Evolutionary conservation across 2,797 vertebrate species (phyloP).

Genomic region (Falco naumanni): DNA sequence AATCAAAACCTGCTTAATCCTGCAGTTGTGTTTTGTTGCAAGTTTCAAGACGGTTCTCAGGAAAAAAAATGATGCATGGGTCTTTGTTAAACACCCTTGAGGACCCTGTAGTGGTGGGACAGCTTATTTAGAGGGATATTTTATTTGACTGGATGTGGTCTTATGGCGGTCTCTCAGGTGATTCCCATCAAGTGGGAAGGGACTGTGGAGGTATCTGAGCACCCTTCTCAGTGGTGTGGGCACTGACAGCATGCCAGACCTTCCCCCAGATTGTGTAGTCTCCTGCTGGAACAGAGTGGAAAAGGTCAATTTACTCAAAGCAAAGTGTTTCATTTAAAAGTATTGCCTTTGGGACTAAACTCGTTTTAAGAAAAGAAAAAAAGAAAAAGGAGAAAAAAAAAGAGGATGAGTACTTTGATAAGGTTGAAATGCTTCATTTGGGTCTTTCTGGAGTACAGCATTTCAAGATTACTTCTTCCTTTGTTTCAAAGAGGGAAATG

Average conservation of each 20-base stretch:
- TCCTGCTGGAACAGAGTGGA: not conserved
- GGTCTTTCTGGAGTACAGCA: not conserved
- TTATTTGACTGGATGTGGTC: accelerated
- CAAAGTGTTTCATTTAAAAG: not conserved
- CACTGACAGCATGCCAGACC: not conserved
- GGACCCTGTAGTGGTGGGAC: not conserved
- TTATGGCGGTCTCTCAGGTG: not conserved
- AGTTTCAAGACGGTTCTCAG: not conserved
- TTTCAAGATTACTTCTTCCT: not conserved
- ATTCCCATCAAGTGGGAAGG: not conserved
- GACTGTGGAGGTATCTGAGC: not conserved
- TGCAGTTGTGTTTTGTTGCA: not conserved
- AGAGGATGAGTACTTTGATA: not conserved
- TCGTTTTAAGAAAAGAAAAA: not conserved
- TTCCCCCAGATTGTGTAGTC: not conserved
- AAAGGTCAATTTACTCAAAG: not conserved
- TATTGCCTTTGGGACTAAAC: not conserved
- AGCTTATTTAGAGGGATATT: not conserved
- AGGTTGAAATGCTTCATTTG: conserved; percentile 14
- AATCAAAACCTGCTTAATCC: not conserved
- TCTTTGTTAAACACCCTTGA: not conserved
- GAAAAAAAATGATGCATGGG: not conserved
- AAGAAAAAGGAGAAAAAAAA: no score
- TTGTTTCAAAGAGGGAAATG: not conserved
- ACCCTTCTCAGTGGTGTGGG: accelerated